Conservation (phyloP, 2,797 vertebrate genomes). For the Sebastes elongatus region DNA sequence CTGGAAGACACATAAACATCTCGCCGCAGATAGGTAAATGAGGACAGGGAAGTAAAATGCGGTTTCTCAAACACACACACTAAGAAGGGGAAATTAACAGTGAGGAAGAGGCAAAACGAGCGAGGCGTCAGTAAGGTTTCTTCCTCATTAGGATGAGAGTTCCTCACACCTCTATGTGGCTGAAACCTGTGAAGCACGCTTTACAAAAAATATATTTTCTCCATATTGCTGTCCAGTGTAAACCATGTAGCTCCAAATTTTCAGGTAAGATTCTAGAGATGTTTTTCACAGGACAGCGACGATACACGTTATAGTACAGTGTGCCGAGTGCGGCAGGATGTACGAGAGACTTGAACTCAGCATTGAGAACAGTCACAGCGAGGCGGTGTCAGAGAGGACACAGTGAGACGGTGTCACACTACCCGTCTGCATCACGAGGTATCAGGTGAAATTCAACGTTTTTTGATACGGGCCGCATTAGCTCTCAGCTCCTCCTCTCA, state of each 20-base stretch:
- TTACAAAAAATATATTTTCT: neutral
- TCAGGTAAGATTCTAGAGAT: neutral
- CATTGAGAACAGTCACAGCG: slow-evolving; percentile 11
- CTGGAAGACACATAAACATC: slow-evolving; percentile 55
- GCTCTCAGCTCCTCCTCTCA: slow-evolving; percentile 18
- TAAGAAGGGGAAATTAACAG: slow-evolving; percentile 50
- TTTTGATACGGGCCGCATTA: slow-evolving; percentile 2
- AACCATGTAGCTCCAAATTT: neutral
- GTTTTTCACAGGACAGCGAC: neutral
- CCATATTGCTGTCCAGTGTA: neutral
- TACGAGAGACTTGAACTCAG: slow-evolving; percentile 46
- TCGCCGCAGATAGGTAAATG: slow-evolving; percentile 50
- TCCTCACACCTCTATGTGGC: slow-evolving; percentile 11
- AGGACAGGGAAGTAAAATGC: slow-evolving; percentile 65
- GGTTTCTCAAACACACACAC: slow-evolving; percentile 32
- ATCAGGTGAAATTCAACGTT: slow-evolving; percentile 39
- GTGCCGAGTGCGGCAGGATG: slow-evolving; percentile 16
- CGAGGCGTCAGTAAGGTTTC: slow-evolving; percentile 25
- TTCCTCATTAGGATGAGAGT: slow-evolving; percentile 57
- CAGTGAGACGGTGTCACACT: slow-evolving; percentile 45
- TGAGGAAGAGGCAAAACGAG: slow-evolving; percentile 45
- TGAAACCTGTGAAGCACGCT: neutral
- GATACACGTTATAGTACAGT: neutral
- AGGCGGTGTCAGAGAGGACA: slow-evolving; percentile 45
- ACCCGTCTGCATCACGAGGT: slow-evolving; percentile 39